A percentile compares a stretch with the other conserved stretches of the same genome.
Evolutionary conservation across 1,140 invertebrate genomes (phyloP).

Genomic region (Eumaeus atala): DNA sequence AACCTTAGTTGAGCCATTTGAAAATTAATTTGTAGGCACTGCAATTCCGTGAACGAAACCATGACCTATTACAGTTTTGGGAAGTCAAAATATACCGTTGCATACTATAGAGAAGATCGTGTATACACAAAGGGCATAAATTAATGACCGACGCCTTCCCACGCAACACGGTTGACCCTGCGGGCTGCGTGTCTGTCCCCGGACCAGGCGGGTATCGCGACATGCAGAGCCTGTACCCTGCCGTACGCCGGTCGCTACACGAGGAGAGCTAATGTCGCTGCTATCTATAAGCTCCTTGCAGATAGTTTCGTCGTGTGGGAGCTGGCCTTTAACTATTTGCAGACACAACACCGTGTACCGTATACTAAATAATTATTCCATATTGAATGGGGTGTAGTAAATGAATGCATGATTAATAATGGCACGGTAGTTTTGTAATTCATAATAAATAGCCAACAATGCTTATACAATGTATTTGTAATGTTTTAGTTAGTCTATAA

Average conservation of each 20-base stretch:
- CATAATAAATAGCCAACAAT: no score
- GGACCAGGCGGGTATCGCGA: constrained; percentile 24
- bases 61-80: no score
- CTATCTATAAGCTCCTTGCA: constrained; percentile 29
- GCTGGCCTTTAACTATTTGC: constrained; percentile 25
- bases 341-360: not conserved
- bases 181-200: constrained; percentile 20
- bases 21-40: no score
- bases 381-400: not conserved
- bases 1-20: no score
- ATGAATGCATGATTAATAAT: constrained; percentile 7
- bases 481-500: no score
- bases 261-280: constrained; percentile 36
- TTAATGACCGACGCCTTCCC: constrained; percentile 34
- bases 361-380: constrained; percentile 1
- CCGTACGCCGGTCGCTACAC: constrained; percentile 35
- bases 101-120: not conserved
- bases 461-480: no score
- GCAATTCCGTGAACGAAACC: no score
- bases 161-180: constrained; percentile 40
- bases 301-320: constrained; percentile 25
- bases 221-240: constrained; percentile 26
- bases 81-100: no score
- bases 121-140: constrained; percentile 11
- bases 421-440: not conserved